Percentiles rank a stretch among this genome's conserved stretches.
Conservation (phyloP, 2,113 vertebrate genomes). For the Apodemus speciosus region DNA sequence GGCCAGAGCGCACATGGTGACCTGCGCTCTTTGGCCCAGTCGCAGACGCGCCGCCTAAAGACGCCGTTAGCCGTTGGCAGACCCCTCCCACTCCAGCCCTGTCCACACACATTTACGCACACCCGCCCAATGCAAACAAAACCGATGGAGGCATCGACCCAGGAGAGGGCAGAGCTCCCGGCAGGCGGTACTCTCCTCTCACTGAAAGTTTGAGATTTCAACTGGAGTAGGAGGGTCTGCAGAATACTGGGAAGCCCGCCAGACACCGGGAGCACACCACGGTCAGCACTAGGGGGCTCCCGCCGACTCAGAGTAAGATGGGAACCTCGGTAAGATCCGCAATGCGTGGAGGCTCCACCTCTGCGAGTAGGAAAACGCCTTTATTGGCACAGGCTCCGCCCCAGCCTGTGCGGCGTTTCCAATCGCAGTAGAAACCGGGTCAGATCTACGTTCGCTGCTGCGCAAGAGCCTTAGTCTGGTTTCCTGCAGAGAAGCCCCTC, state of each 20-base stretch:
- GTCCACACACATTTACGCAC: background rate
- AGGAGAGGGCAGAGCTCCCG: background rate
- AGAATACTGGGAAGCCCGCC: background rate
- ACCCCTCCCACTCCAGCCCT: background rate
- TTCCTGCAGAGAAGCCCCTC: background rate
- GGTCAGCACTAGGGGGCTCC: slow-evolving; percentile 44
- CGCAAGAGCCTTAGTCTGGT: background rate
- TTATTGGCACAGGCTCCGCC: slow-evolving; percentile 6
- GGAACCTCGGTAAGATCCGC: accelerated
- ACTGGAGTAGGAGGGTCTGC: background rate
- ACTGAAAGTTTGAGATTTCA: background rate
- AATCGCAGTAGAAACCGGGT: background rate
- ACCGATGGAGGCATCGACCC: background rate
- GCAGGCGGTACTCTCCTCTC: background rate
- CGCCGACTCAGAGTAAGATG: background rate
- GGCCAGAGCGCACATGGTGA: background rate
- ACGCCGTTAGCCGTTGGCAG: background rate
- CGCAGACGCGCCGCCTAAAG: background rate
- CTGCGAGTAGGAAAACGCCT: background rate
- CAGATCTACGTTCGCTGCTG: accelerated
- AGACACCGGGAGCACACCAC: accelerated
- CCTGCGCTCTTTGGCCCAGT: background rate
- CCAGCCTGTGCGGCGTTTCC: background rate
- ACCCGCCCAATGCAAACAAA: background rate
- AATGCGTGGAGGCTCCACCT: background rate